Percentiles rank a stretch among this genome's conserved stretches.
phyloP scores from a whole-genome alignment of 2,797 vertebrate genomes.

The Anguilla anguilla region DNA sequence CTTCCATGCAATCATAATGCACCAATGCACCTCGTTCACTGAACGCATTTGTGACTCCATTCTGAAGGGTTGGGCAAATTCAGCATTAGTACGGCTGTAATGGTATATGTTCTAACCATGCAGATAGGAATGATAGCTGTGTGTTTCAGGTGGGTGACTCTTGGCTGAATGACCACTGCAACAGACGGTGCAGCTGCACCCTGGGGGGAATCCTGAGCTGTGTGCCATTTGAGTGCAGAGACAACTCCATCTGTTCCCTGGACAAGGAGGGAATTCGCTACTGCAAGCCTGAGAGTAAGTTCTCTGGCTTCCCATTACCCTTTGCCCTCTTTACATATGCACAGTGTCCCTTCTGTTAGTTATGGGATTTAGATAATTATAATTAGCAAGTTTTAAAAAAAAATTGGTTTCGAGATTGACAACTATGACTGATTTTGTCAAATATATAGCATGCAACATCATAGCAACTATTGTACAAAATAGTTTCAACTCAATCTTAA shows the following conservation, averaged over 20 bases:
- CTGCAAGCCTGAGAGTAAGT: constrained; percentile 75
- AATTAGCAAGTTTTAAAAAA: no score
- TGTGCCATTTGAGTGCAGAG: constrained; percentile 58
- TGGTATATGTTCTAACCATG: neutral
- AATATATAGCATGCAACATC: neutral
- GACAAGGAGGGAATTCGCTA: constrained; percentile 61
- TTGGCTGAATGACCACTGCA: constrained; percentile 73
- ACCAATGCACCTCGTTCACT: neutral
- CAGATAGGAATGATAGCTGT: neutral
- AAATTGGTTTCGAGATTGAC: no score
- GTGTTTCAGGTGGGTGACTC: constrained; percentile 72
- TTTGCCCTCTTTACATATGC: neutral
- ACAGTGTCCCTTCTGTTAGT: neutral
- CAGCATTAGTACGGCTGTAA: neutral
- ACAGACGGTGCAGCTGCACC: constrained; percentile 66
- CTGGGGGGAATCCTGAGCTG: constrained; percentile 59
- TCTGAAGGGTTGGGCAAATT: neutral
- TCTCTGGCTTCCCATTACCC: neutral
- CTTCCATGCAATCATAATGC: neutral
- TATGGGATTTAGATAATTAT: neutral
- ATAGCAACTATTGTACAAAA: neutral
- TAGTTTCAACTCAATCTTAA: neutral
- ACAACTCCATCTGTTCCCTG: constrained; percentile 65
- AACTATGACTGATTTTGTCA: no score
- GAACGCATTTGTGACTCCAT: neutral